A percentile compares a stretch with the other conserved stretches of the same genome.
Evolutionary conservation across 1,140 invertebrate species (phyloP).

Genomic region (Temnothorax nylanderi): DNA sequence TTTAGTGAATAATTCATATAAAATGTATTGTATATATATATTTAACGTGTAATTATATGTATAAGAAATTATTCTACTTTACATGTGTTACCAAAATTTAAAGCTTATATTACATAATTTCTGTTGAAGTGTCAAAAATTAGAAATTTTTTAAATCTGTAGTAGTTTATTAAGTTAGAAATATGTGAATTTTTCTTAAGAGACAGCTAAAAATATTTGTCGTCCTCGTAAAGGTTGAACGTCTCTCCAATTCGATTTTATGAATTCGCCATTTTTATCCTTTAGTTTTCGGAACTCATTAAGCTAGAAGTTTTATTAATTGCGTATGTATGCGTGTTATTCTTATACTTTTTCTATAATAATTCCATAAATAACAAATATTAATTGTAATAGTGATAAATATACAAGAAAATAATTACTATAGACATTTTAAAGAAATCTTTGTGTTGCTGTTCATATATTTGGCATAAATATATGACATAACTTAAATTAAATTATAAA

Average conservation of each 20-base stretch:
- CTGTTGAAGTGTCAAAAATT: background rate
- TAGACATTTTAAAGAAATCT: background rate
- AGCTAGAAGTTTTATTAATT: slow-evolving; percentile 57
- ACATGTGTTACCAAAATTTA: background rate
- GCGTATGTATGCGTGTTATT: background rate
- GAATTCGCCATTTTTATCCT: slow-evolving; percentile 49
- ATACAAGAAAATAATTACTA: background rate
- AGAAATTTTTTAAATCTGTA: background rate
- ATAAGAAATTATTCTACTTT: background rate
- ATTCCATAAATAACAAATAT: background rate
- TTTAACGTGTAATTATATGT: background rate
- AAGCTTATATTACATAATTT: background rate
- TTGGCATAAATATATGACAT: background rate
- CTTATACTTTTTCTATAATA: background rate
- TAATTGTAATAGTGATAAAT: background rate
- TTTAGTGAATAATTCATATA: background rate
- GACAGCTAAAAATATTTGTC: slow-evolving; percentile 72
- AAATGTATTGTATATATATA: background rate
- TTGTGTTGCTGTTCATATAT: background rate
- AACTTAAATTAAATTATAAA: background rate
- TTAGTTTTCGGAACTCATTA: slow-evolving; percentile 73
- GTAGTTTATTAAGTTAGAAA: background rate
- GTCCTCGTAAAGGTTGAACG: slow-evolving; percentile 62
- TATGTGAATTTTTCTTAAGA: slow-evolving; percentile 9
- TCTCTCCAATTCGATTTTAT: slow-evolving; percentile 70